Evolutionary conservation across 2,888 invertebrate species (phyloP), one percentile per base, ranked within the genome.

Genomic region (Lasioglossum oenotherae): DNA sequence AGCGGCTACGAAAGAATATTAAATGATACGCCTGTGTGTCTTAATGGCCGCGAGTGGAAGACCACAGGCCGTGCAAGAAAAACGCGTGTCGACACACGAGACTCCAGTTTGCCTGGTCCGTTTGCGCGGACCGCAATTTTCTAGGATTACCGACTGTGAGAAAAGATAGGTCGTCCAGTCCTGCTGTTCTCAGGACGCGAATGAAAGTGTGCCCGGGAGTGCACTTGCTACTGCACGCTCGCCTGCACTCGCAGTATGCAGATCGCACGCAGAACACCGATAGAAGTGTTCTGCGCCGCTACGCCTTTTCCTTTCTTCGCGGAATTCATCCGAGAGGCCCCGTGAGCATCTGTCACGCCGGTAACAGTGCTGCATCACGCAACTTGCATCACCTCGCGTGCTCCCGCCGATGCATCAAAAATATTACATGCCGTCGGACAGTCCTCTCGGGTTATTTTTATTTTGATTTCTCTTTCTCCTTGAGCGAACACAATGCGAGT

Each of bases 211-310:
- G 78, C 82, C 76, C 60, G 16, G 41, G 73, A 78, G 74, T 81
- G 53, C 76, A 85, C 82, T 84, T 82, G 87, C 88, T 86, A 85
- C 76, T 81, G 82, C 82, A 87, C 81, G 81, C 72, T 86, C 82
- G 60, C 86, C 74, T 87, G 88, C 83, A 80, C 72, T 72, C 74
- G 77, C 31, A 88, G 87, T 80, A 90, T 91, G 89, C 85, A 89
- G 88, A 90, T 87, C 85, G 79, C 46, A 23, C 35, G 76, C 46
- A 41, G 74, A 71, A 38, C 38, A 74, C 57, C 44, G 38, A 57
- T 77, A 74, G 77, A 71, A 67, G 60, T 8, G 64, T 64, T 64
- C 64, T 64, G 16, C 38, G 74, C 53, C 71, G 71, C 67, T 74
- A 80, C 38, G 44, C n/a, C 64, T 64, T 67, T 76, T 86, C 77